Conservation (phyloP, 2,113 vertebrate genomes). For the Gnathonemus longibarbis region DNA sequence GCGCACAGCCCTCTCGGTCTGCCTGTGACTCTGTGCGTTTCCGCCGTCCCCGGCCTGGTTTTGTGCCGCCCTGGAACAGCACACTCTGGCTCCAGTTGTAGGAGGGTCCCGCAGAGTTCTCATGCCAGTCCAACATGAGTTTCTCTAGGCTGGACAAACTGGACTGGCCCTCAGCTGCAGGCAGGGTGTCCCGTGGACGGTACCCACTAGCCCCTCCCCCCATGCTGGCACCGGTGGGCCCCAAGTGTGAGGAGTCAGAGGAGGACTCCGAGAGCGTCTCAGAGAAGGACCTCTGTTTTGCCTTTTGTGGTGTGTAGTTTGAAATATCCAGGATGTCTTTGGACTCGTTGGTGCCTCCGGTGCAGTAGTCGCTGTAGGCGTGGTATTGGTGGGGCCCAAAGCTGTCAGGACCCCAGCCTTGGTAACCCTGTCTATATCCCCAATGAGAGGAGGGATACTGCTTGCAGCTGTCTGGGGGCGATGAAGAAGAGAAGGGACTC, state of each 20-base stretch:
- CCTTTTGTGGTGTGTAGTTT: conserved; percentile 97
- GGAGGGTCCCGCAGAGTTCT: conserved; percentile 81
- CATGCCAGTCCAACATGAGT: conserved; percentile 98
- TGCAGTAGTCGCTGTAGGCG: conserved; percentile 78
- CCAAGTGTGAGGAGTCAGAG: conserved; percentile 91
- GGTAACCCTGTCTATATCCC: conserved; percentile 82
- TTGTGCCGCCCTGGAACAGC: conserved; percentile 89
- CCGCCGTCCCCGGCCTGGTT: conserved; percentile 82
- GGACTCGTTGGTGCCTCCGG: conserved; percentile 73
- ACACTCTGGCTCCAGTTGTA: conserved; percentile 99
- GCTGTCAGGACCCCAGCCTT: conserved; percentile 77
- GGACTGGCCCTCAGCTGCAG: conserved; percentile 77
- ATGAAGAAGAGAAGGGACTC: conserved; percentile 68
- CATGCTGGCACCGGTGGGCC: conserved; percentile 50
- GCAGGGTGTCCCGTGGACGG: conserved; percentile 67
- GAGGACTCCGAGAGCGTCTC: conserved; percentile 93
- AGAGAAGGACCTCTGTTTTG: conserved; percentile 80
- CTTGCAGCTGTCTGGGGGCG: conserved; percentile 78
- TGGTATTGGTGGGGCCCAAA: conserved; percentile 81
- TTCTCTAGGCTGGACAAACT: conserved; percentile 97
- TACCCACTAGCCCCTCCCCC: conserved; percentile 55
- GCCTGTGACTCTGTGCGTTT: conserved; percentile 81
- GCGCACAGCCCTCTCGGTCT: conserved; percentile 72
- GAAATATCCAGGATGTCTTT: conserved; percentile 98
- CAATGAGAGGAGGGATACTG: conserved; percentile 79